A percentile compares a stretch with the other conserved stretches of the same genome.
Evolutionary conservation across 2,113 vertebrate species (phyloP).

Genomic region (Paradoxurus hermaphroditus): DNA sequence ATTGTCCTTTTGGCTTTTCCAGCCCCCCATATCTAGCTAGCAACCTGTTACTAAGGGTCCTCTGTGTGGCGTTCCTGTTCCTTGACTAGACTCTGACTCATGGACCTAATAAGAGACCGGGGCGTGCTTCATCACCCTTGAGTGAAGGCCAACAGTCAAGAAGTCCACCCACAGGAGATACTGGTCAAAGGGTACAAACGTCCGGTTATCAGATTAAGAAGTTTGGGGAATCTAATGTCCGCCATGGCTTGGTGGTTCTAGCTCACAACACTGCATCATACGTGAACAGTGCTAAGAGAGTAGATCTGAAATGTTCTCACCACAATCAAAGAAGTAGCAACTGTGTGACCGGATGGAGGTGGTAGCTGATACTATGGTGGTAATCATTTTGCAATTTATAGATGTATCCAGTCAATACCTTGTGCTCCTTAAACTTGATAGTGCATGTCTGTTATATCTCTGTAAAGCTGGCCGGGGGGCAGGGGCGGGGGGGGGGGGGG

Average conservation of each 20-base stretch:
- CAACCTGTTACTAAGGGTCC: no score
- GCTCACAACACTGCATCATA: not conserved
- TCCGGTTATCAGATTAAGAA: not conserved
- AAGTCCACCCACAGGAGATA: not conserved
- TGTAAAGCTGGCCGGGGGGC: not conserved
- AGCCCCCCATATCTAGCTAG: no score
- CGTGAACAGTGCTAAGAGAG: not conserved
- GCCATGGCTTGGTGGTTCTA: not conserved
- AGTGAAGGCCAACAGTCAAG: not conserved
- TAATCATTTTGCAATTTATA: not conserved
- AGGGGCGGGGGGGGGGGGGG: accelerated
- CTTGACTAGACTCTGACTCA: not conserved
- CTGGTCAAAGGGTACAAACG: not conserved
- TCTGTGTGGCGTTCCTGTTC: not conserved
- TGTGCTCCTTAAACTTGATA: not conserved
- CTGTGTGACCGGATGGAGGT: not conserved
- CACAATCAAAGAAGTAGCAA: not conserved
- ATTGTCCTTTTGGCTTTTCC: not conserved
- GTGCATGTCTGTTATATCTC: not conserved
- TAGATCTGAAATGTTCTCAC: not conserved
- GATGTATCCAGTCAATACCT: not conserved
- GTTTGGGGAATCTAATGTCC: not conserved
- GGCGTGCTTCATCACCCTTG: not conserved
- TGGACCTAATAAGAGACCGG: not conserved
- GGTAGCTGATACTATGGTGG: not conserved